Percentiles rank a stretch among this genome's conserved stretches.
Evolutionary conservation across 2,113 vertebrate genomes (phyloP).

Genomic region (Dromaius novaehollandiae): DNA sequence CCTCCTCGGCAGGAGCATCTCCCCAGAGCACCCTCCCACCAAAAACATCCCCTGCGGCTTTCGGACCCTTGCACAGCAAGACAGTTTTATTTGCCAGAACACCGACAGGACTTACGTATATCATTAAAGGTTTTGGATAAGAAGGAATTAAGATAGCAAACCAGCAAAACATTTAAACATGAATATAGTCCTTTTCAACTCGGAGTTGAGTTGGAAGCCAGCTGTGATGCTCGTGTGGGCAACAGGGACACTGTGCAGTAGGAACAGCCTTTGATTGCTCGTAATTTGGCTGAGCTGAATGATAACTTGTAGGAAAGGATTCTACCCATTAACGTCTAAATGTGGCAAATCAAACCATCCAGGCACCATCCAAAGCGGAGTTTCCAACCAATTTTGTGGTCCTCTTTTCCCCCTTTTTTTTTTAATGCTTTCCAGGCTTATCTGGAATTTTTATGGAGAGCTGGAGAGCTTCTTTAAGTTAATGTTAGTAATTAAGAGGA

Average conservation of each 20-base stretch:
- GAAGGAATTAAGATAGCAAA: neutral
- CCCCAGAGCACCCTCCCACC: neutral
- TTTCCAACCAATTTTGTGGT: neutral
- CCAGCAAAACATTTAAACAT: neutral
- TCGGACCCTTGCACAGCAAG: neutral
- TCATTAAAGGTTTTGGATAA: neutral
- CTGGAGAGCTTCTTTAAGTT: neutral
- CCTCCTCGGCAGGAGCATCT: rapidly evolving
- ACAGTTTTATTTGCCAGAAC: neutral
- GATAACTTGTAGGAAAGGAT: neutral
- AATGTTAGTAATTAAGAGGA: neutral
- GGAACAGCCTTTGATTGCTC: neutral
- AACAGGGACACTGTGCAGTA: neutral
- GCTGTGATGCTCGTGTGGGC: neutral
- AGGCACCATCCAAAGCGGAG: neutral
- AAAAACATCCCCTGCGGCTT: neutral
- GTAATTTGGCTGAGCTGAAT: neutral
- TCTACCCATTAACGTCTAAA: neutral
- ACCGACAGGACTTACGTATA: rapidly evolving
- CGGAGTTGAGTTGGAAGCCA: neutral
- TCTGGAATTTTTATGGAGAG: neutral
- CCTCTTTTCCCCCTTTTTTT: neutral
- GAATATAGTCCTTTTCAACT: neutral
- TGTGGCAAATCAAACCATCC: neutral
- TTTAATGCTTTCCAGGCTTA: neutral